Conservation (phyloP, 2,888 invertebrate genomes). For the Catocala sponsa region DNA sequence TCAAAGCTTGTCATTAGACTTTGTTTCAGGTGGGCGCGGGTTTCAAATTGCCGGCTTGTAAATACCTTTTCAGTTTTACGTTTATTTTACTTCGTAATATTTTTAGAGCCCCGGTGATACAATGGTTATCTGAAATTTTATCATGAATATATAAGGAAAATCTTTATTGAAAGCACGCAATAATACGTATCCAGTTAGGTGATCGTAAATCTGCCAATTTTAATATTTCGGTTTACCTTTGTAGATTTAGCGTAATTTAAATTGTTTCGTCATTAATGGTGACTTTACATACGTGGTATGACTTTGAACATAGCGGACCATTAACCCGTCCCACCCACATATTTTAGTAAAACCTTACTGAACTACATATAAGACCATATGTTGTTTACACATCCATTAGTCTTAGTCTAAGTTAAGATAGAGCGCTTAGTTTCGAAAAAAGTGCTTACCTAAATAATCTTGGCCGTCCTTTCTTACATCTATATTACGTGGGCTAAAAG, state of each 20-base stretch:
- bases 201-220: neutral
- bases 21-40: conserved; percentile 32
- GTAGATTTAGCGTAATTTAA: too few relatives aligned
- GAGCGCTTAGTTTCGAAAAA: neutral
- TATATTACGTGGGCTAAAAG: conserved; percentile 19
- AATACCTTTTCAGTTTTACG: conserved; percentile 27
- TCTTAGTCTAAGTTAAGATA: neutral
- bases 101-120: conserved; percentile 7
- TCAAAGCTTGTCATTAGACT: conserved; percentile 50
- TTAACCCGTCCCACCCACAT: too few relatives aligned
- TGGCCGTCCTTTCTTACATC: conserved; percentile 7
- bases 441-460: conserved; percentile 15
- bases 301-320: too few relatives aligned
- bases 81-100: conserved; percentile 23
- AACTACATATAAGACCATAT: too few relatives aligned
- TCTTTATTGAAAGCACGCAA: conserved; percentile 2
- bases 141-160: neutral
- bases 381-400: neutral
- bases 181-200: neutral
- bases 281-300: too few relatives aligned
- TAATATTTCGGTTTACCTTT: too few relatives aligned
- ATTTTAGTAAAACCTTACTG: too few relatives aligned
- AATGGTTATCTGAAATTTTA: neutral
- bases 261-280: too few relatives aligned
- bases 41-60: conserved; percentile 40